These are phyloP conservation scores for Ophion ventricosus DNA, from an alignment of 2,888 invertebrate genomes.

Conservation along the genomic window DNA sequence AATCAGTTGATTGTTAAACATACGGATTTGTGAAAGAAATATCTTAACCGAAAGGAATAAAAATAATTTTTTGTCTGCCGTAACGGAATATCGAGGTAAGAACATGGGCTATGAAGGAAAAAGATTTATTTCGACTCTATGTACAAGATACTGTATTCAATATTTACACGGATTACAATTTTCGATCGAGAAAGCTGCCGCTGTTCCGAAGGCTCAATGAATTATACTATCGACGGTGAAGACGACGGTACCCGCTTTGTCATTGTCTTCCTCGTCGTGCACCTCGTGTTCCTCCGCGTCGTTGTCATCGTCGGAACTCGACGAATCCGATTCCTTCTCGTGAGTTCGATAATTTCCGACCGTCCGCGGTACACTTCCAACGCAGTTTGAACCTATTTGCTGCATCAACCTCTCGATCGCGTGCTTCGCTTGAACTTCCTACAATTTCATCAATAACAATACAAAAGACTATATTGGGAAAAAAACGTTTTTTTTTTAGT, in stretches of 20 bases:
- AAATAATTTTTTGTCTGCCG: not conserved
- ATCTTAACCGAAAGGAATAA: not conserved
- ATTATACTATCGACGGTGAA: conserved; percentile 82
- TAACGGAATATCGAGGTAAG: not conserved
- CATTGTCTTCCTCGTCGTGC: conserved; percentile 84
- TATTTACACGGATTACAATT: conserved; percentile 41
- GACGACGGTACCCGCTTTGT: conserved; percentile 84
- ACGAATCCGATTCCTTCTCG: conserved; percentile 76
- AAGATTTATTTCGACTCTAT: conserved; percentile 56
- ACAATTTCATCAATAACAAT: conserved; percentile 43
- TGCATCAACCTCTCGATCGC: conserved; percentile 85
- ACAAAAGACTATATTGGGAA: conserved; percentile 3
- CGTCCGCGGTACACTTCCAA: conserved; percentile 80
- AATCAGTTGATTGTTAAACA: too few species aligned
- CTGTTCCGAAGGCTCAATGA: conserved; percentile 51
- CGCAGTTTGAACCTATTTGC: conserved; percentile 82
- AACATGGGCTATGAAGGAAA: not conserved
- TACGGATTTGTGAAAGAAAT: too few species aligned
- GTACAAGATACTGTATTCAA: conserved; percentile 9
- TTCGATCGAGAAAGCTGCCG: not conserved
- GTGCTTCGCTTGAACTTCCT: conserved; percentile 85
- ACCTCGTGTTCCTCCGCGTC: conserved; percentile 85
- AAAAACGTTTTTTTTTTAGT: not conserved
- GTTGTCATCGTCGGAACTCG: conserved; percentile 81
- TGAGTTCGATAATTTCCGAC: conserved; percentile 82